phyloP scores from a whole-genome alignment of 1,140 invertebrate genomes.

The Lepidostoma basale region DNA sequence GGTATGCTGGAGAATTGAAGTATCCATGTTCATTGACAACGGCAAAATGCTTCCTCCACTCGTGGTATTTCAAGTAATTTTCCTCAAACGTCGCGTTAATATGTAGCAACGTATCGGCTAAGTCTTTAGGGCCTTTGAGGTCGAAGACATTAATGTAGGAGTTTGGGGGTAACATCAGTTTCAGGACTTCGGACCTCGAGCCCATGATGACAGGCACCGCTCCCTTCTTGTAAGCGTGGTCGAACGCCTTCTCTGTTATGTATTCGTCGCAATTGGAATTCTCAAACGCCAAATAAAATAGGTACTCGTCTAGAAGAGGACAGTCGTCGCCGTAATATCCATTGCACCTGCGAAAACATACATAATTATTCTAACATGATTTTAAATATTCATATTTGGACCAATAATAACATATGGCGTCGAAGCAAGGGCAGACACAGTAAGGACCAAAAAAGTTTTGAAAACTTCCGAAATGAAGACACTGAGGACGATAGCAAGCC shows the following conservation, averaged over 20 bases:
- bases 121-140: conserved; percentile 65
- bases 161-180: conserved; percentile 63
- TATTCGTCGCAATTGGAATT: conserved; percentile 75
- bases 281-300: conserved; percentile 80
- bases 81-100: conserved; percentile 54
- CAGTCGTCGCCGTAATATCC: conserved; percentile 68
- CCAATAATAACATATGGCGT: no score
- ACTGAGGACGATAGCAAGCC: no score
- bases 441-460: no score
- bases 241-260: conserved; percentile 74
- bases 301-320: conserved; percentile 62
- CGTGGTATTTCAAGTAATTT: conserved; percentile 63
- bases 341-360: conserved; percentile 64
- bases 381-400: no score
- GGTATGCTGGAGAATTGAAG: conserved; percentile 68
- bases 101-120: conserved; percentile 63
- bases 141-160: conserved; percentile 79
- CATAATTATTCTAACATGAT: no score
- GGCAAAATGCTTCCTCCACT: conserved; percentile 70
- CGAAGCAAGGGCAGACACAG: no score
- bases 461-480: no score
- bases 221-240: conserved; percentile 66
- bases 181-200: conserved; percentile 58
- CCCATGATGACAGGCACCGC: conserved; percentile 77
- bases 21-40: conserved; percentile 77